Conservation (phyloP, 2,113 vertebrate genomes). For the Entelurus aequoreus region DNA sequence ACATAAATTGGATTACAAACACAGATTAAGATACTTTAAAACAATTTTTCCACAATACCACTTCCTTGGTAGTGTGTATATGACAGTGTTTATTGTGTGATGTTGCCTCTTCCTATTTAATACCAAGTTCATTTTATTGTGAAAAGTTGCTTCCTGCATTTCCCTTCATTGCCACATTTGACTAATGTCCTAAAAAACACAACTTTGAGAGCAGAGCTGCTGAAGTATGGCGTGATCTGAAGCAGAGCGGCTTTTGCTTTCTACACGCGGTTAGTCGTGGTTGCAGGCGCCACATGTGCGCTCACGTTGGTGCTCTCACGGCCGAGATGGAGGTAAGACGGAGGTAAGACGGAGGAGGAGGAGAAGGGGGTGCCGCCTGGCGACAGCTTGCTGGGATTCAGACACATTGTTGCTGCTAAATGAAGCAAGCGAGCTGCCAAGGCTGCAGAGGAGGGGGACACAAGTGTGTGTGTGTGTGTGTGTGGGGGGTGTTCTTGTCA, state of each 20-base stretch:
- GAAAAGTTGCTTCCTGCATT: no score
- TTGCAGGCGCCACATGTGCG: constrained; percentile 25
- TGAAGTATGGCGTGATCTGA: no score
- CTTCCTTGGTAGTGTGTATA: no score
- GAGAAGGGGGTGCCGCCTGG: constrained; percentile 1
- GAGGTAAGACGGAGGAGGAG: not conserved
- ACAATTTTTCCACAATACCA: no score
- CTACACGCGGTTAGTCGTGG: constrained; percentile 10
- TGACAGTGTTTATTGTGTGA: no score
- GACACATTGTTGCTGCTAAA: constrained; percentile 66
- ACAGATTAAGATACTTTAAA: no score
- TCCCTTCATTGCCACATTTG: no score
- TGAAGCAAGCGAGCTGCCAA: constrained; percentile 50
- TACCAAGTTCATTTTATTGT: no score
- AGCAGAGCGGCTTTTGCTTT: constrained; percentile 16
- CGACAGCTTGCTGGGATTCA: constrained; percentile 63
- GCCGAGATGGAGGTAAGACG: constrained; percentile 25
- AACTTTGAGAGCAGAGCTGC: not conserved
- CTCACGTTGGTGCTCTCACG: constrained; percentile 38
- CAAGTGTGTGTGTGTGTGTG: not conserved
- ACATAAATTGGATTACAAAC: no score
- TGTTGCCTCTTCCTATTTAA: no score
- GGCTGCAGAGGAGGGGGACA: constrained; percentile 21
- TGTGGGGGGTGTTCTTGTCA: constrained; percentile 1
- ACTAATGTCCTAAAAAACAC: not conserved